Evolutionary conservation across 2,888 invertebrate genomes (phyloP), one percentile per base, ranked within the genome.

Genomic region (Volucella inflata): DNA sequence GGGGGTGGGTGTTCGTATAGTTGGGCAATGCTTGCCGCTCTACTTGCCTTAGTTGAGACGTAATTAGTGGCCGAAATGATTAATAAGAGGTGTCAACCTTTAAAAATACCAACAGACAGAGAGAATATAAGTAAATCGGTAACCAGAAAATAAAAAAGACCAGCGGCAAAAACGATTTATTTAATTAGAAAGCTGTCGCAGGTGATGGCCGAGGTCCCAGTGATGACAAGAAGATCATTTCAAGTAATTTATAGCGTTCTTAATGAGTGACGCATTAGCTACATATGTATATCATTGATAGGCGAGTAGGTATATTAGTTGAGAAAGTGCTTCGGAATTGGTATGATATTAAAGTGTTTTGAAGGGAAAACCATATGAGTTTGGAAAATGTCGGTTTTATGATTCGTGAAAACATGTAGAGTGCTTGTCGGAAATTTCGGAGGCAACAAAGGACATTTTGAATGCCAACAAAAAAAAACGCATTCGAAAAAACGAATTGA

Each of bases 61-160:
- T 71, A 71, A 71, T 71, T 59, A 59, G 50, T 40, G 21, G 38
- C 42, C 53, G 38, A 50, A 40, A 21, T 50, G 48, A 71, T 71
- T 40, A 71, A 60, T 59, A 71, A 71, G 50, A 50, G 17, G 57
- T 50, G 70, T 59, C 59, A 71, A 50, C 11, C 30, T 48, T 12
- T 17, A 4, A 65, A 8, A 51, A 65, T 11, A 44, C 40, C n/a
- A 57, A 12, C 12, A 50, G 16, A 36, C 2, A 50, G 16, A 42
- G 46, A 11, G 55, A 14, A 48, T 8, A 48, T 14, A 6, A n/a
- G 8, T 48, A 14, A 14, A 55, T 14, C 55, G n/a, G 36, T n/a
- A 9, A 17, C 50, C 65, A 40, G 40, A 44, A 46, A 53, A 51
- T 6, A 17, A 65, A 36, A 55, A 53, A 40, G 42, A 67, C 17